A percentile compares a stretch with the other conserved stretches of the same genome.
Conservation (phyloP, 2,888 invertebrate genomes). For the Lymantria monacha region DNA sequence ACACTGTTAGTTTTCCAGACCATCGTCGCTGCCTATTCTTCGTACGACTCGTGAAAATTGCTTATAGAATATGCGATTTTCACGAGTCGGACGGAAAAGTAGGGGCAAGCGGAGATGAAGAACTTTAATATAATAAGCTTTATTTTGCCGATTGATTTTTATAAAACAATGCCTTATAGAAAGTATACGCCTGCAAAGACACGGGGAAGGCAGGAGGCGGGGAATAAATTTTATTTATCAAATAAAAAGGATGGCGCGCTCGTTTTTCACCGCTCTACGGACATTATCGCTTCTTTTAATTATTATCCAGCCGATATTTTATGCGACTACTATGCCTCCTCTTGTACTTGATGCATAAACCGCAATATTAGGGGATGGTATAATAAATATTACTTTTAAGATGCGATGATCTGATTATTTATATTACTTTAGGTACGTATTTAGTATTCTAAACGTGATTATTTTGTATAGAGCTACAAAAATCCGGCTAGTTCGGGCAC, state of each 20-base stretch:
- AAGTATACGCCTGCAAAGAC: conserved; percentile 61
- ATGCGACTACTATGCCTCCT: conserved; percentile 50
- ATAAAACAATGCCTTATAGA: conserved; percentile 45
- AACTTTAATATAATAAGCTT: no score
- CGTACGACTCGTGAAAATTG: no score
- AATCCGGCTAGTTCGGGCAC: no score
- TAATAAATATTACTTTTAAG: conserved; percentile 6
- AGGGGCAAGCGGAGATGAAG: no score
- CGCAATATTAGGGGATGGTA: conserved; percentile 24
- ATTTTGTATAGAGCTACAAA: no score
- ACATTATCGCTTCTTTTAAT: conserved; percentile 82
- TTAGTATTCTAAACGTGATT: neutral
- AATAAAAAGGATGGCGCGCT: conserved; percentile 80
- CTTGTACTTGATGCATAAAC: conserved; percentile 32
- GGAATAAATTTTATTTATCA: conserved; percentile 82
- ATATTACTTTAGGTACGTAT: neutral
- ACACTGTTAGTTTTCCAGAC: no score
- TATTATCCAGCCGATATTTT: conserved; percentile 81
- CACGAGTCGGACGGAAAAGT: no score
- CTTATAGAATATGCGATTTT: no score
- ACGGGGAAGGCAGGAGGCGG: conserved; percentile 56
- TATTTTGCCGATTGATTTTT: no score
- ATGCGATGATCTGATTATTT: conserved; percentile 3
- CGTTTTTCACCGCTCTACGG: conserved; percentile 78
- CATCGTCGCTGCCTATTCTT: no score